These are phyloP conservation scores for Chaetura pelagica DNA, from an alignment of 2,113 vertebrate genomes.

Conservation along the genomic window DNA sequence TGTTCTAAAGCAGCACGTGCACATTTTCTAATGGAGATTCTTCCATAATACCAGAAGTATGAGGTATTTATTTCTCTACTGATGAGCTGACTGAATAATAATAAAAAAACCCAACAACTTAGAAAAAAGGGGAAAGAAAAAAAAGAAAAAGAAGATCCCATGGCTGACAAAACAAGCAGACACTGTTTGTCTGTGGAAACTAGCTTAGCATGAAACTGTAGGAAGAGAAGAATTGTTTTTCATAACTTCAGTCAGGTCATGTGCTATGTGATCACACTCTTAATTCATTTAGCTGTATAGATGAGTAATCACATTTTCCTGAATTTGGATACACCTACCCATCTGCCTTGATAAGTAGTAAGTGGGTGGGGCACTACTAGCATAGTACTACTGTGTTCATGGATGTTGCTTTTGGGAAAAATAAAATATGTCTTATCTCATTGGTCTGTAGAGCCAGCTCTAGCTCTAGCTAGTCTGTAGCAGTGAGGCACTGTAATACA, in stretches of 20 bases:
- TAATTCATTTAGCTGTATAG: background rate
- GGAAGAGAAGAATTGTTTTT: background rate
- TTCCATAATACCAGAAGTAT: background rate
- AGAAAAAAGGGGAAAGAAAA: too few species aligned
- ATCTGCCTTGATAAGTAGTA: background rate
- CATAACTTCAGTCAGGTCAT: background rate
- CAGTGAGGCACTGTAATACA: background rate
- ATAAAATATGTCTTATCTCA: background rate
- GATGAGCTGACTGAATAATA: background rate
- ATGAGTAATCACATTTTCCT: conserved; percentile 17
- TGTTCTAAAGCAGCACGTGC: background rate
- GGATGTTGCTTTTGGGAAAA: background rate
- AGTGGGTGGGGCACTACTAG: background rate
- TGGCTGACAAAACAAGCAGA: background rate
- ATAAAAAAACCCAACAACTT: background rate
- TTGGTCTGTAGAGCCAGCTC: background rate
- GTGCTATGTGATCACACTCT: conserved; percentile 32
- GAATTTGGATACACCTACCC: conserved; percentile 18
- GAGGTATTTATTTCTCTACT: background rate
- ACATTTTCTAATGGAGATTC: background rate
- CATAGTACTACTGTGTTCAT: background rate
- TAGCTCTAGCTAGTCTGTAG: background rate
- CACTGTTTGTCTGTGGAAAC: background rate
- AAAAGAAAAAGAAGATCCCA: background rate
- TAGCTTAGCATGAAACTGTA: background rate